These are phyloP conservation scores for Alligator mississippiensis DNA, from an alignment of 2,113 vertebrate species.

Conservation along the genomic window DNA sequence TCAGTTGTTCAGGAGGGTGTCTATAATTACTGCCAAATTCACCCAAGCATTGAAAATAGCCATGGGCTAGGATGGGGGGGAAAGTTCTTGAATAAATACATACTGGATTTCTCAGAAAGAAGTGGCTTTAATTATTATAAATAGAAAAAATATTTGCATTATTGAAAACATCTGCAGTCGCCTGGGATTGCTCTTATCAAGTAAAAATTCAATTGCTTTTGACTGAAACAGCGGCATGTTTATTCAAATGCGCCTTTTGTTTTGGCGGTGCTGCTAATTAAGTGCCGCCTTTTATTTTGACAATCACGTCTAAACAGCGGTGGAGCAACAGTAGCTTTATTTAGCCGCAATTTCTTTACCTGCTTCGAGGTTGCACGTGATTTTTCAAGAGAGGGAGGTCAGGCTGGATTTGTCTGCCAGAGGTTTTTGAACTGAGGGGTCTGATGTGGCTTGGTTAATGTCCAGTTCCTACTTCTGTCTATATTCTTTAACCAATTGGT, in stretches of 20 bases:
- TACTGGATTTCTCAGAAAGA: background rate
- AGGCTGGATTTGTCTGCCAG: background rate
- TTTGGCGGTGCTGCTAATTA: slow-evolving; percentile 53
- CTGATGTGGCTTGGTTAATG: background rate
- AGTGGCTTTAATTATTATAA: slow-evolving; percentile 63
- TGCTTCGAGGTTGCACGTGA: background rate
- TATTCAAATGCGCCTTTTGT: slow-evolving; percentile 49
- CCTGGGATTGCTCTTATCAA: slow-evolving; percentile 62
- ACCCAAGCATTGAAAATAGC: background rate
- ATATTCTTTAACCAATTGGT: background rate
- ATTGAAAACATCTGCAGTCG: slow-evolving; percentile 73
- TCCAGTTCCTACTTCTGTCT: background rate
- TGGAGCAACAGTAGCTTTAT: slow-evolving; percentile 42
- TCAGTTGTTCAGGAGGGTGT: background rate
- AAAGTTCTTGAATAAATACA: background rate
- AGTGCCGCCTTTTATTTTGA: slow-evolving; percentile 56
- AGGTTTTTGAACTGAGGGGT: background rate
- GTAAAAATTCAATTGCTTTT: slow-evolving; percentile 52
- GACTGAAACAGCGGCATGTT: slow-evolving; percentile 57
- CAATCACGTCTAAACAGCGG: slow-evolving; percentile 51
- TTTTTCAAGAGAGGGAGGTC: background rate
- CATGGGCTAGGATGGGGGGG: background rate
- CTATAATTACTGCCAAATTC: background rate
- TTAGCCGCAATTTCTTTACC: slow-evolving; percentile 26
- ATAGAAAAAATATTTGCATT: slow-evolving; percentile 47